Evolutionary conservation across 2,888 invertebrate species (phyloP).

Genomic region (Rotaria magnacalcarata): DNA sequence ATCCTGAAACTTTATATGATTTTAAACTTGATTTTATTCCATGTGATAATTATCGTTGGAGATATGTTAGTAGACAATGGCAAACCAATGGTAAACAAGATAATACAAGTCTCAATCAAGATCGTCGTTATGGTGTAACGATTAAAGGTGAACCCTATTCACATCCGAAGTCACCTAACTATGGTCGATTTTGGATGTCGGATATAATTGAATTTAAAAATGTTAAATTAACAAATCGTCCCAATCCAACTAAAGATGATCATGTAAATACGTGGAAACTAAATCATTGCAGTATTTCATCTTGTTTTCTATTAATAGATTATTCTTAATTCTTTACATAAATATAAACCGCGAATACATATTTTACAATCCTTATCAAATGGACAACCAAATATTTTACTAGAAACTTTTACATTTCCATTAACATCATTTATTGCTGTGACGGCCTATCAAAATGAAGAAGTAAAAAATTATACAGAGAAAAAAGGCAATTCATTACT

Average conservation of each 20-base stretch:
- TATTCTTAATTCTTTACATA: conserved; percentile 91
- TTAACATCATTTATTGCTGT: conserved; percentile 96
- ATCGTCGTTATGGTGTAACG: background rate
- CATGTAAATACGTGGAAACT: conserved; percentile 3
- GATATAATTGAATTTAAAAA: conserved; percentile 86
- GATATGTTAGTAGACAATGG: conserved; percentile 94
- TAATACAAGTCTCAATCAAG: background rate
- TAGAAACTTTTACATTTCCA: conserved; percentile 82
- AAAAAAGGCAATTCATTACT: too few relatives aligned
- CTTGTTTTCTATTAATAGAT: background rate
- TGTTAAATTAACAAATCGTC: conserved; percentile 81
- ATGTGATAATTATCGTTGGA: conserved; percentile 76
- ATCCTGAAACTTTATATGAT: conserved; percentile 58
- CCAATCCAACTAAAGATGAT: conserved; percentile 80
- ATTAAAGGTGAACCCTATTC: conserved; percentile 87
- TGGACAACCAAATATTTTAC: conserved; percentile 52
- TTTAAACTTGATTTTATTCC: conserved; percentile 56
- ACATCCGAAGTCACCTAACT: conserved; percentile 86
- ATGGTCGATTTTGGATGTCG: conserved; percentile 90
- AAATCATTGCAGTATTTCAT: too few relatives aligned
- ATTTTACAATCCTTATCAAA: conserved; percentile 72
- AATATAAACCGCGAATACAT: conserved; percentile 89
- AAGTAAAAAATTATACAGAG: conserved; percentile 63
- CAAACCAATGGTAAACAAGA: conserved; percentile 68
- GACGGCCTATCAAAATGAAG: conserved; percentile 95